phyloP scores from a whole-genome alignment of 2,888 invertebrate genomes.

The Punctoribates punctum region DNA sequence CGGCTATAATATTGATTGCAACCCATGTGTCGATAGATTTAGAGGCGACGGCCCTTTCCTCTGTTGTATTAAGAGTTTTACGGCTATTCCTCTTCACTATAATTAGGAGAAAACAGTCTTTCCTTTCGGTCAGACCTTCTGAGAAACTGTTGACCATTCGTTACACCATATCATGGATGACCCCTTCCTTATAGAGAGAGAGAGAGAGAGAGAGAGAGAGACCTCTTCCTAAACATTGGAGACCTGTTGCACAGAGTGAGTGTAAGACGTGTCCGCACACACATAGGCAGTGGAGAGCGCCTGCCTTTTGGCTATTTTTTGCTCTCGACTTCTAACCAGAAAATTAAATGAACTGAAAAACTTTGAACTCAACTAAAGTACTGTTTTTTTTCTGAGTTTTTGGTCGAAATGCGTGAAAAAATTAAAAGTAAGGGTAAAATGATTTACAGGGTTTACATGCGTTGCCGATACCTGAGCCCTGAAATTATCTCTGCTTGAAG shows the following conservation, averaged over 20 bases:
- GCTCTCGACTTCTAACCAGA: background rate
- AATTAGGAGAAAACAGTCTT: background rate
- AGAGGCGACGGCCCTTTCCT: no score
- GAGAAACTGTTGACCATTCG: background rate
- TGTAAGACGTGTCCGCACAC: background rate
- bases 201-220: background rate
- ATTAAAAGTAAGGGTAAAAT: no score
- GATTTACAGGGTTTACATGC: no score
- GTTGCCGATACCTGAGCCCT: background rate
- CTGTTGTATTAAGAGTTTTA: conserved; percentile 4
- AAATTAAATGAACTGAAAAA: background rate
- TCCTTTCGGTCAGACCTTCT: no score
- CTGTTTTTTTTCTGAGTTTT: no score
- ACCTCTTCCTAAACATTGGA: background rate
- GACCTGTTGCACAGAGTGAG: conserved; percentile 1
- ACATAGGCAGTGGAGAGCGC: background rate
- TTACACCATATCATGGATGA: background rate
- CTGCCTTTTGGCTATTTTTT: conserved; percentile 2
- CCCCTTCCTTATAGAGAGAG: background rate
- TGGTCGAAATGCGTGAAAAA: no score
- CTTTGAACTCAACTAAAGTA: background rate
- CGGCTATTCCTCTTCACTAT: background rate
- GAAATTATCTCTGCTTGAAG: conserved; percentile 4
- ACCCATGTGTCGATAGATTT: background rate
- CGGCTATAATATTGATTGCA: no score